Base-by-base conservation (phyloP, 2,113 vertebrate species). In the Mirounga angustirostris region DNA sequence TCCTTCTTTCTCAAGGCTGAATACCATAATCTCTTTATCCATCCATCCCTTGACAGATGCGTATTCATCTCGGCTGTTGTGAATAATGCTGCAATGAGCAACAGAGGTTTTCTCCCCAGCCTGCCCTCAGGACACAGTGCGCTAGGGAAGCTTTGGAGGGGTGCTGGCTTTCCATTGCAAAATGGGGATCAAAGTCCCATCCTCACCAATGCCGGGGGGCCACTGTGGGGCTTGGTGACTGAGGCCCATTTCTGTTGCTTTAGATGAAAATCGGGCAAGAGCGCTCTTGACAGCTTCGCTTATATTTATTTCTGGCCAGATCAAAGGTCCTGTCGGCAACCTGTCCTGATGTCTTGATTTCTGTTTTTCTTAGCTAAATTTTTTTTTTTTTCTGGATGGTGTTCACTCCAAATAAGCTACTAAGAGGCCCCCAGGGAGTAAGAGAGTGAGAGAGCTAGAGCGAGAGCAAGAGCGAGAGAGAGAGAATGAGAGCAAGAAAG, bases 311-410 rank as follows among this genome's bases (percentile, higher is more conserved):
- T 96, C 96, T 76, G 58, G 84, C 88, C 96, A 84, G 97, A 96
- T 90, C 98, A 98, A 97, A 98, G 98, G 98, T 98, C 97, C 92
- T 97, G 96, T 98, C 94, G 33, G 92, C 98, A 97, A 90, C 78
- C 94, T 80, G 58, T 84, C 69, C 80, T 97, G 89, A 97, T 71
- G 54, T 97, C 97, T 97, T 96, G 69, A 97, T 98, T 98, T 56
- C 97, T 92, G 79, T 74, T 93, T 96, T 78, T 73, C 84, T 89
- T 88, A 90, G 84, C 76, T 95, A 65, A n/a, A 46, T 61, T 56
- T 89, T 89, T 50, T 40, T 40, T 40, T 43, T 76, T 73, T 89
- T 15, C 36, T 59, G 63, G 90, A 91, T 95, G 78, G 81, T 71
- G 58, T 92, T 89, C 43, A 69, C 58, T 96, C 65, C 94, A 97